Conservation (phyloP, 2,888 invertebrate species). For the Dendrolimus pini region DNA sequence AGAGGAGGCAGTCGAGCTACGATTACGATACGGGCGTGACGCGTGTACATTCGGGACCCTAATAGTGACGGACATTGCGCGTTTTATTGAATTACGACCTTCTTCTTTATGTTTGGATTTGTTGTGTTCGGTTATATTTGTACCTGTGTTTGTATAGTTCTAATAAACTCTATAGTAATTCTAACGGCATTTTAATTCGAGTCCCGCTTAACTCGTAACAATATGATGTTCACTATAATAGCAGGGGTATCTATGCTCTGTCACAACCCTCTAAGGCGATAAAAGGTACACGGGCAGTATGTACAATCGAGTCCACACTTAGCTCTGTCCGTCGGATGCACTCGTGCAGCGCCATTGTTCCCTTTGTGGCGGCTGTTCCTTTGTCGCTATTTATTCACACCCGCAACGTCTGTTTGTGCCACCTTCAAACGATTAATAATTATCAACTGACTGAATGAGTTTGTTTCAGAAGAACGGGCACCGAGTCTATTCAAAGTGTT, state of each 20-base stretch:
- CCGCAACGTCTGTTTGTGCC: not conserved
- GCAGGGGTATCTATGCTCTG: not conserved
- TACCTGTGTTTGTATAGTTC: too few species aligned
- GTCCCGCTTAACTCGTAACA: too few species aligned
- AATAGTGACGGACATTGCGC: too few species aligned
- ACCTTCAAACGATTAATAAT: not conserved
- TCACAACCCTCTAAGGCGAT: not conserved
- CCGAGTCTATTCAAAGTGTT: not conserved
- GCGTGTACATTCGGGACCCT: too few species aligned
- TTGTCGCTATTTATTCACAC: constrained; percentile 51
- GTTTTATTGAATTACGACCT: too few species aligned
- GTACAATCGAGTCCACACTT: not conserved
- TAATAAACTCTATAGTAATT: too few species aligned
- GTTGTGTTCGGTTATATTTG: too few species aligned
- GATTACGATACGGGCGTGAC: too few species aligned
- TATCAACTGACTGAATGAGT: not conserved
- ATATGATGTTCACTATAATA: not conserved
- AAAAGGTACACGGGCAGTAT: not conserved
- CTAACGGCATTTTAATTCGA: too few species aligned
- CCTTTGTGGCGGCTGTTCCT: constrained; percentile 41
- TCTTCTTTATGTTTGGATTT: too few species aligned
- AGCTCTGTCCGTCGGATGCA: not conserved
- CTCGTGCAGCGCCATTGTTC: constrained; percentile 9
- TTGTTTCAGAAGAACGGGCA: not conserved
- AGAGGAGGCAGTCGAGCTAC: too few species aligned